Conservation (phyloP, 1,140 invertebrate species). For the Asobara japonica region DNA sequence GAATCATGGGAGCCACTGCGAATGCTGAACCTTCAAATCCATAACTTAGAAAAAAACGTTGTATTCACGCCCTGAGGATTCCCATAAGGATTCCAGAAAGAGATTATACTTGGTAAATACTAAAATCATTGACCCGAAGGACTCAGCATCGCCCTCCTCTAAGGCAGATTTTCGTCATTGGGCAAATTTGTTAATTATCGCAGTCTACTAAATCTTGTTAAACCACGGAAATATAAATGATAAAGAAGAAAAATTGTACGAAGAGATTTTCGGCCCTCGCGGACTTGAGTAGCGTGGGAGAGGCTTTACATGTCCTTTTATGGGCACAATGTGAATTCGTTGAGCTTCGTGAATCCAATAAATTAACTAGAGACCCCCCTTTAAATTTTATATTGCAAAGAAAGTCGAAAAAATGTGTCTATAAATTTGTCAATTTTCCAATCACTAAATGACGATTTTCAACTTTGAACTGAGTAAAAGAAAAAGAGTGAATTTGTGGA, state of each 20-base stretch:
- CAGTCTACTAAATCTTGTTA: background rate
- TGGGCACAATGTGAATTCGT: conserved; percentile 46
- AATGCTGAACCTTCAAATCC: conserved; percentile 33
- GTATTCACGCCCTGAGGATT: conserved; percentile 17
- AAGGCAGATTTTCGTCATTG: conserved; percentile 56
- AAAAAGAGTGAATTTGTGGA: background rate
- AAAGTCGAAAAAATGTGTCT: background rate
- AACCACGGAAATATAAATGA: conserved; percentile 2
- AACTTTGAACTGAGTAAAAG: too few relatives aligned
- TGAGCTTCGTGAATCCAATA: background rate
- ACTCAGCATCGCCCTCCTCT: conserved; percentile 48
- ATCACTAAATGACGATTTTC: background rate
- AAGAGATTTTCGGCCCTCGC: background rate
- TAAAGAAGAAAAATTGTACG: background rate
- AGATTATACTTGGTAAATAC: background rate
- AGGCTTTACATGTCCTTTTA: conserved; percentile 48
- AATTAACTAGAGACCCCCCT: too few relatives aligned
- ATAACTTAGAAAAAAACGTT: conserved; percentile 7
- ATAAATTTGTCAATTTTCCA: background rate
- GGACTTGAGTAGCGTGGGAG: background rate
- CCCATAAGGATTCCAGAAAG: background rate
- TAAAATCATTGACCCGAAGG: conserved; percentile 4
- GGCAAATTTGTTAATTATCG: conserved; percentile 35
- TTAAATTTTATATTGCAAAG: background rate
- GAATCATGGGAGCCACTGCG: conserved; percentile 50